Evolutionary conservation across 2,888 invertebrate species (phyloP).

Genomic region (Erpobdella octoculata): DNA sequence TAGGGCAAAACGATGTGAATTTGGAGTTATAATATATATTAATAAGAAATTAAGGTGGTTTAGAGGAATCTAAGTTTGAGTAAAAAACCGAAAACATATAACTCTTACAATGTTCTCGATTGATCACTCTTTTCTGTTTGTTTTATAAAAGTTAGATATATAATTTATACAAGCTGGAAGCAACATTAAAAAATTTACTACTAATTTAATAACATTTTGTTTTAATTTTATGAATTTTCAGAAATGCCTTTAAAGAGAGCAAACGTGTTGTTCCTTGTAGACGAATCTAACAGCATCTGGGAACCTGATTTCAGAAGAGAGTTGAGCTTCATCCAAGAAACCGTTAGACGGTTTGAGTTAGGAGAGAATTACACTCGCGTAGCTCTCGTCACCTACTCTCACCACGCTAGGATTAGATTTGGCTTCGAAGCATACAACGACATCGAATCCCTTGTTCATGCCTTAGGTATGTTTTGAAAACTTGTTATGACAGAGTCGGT

Average conservation of each 20-base stretch:
- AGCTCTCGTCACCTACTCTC: constrained; percentile 40
- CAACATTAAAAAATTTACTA: too few relatives aligned
- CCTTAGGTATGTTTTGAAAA: constrained; percentile 7
- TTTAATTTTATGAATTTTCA: not conserved
- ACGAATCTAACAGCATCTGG: constrained; percentile 42
- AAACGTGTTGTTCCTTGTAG: constrained; percentile 44
- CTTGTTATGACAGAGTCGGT: too few relatives aligned
- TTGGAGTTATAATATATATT: too few relatives aligned
- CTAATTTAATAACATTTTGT: not conserved
- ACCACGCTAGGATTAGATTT: not conserved
- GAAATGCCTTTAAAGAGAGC: constrained; percentile 33
- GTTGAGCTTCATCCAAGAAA: constrained; percentile 41
- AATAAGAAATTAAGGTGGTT: too few relatives aligned
- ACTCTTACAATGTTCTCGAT: too few relatives aligned
- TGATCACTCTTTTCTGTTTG: too few relatives aligned
- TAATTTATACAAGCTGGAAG: too few relatives aligned
- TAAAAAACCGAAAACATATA: too few relatives aligned
- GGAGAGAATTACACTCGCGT: constrained; percentile 40
- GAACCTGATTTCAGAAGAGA: constrained; percentile 42
- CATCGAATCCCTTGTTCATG: not conserved
- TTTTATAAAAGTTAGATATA: too few relatives aligned
- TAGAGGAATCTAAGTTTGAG: too few relatives aligned
- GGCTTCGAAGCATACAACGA: not conserved
- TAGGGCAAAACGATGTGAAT: too few relatives aligned
- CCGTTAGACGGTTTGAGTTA: constrained; percentile 42